Base-by-base conservation (phyloP, 1,140 invertebrate genomes). In the Dermatophagoides farinae region DNA sequence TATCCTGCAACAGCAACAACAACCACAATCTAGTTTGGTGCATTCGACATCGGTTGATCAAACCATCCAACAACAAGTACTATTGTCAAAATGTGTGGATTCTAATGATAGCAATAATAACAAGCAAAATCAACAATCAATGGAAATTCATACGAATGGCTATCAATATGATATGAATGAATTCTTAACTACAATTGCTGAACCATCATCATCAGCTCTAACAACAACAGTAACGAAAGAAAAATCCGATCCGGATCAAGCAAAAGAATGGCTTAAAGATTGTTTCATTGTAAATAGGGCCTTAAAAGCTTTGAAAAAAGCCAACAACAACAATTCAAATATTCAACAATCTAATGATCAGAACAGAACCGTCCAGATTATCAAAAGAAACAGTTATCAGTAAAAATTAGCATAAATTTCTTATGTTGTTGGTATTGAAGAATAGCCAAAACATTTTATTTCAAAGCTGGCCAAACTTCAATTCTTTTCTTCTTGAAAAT, bases 181-280 rank as follows among this genome's bases (percentile, higher is more conserved):
- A 40, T 23, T 60, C 20, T 23, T 60, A 1, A 44, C 58, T 12
- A 6, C 46, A n/a, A 37, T 20, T 31, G 31, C 8, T 31, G 31
- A 31, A 8, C 31, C 31, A 31, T 31, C 31, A 31, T 31, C 31
- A 31, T 31, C 31, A 31, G 8, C 31, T 31, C 2, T 18, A 1
- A 1, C 50, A 20, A 16, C 58, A 16, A 8, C 58, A 25, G 2
- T 23, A 40, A 1, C 18, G 25, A n/a, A 18, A 37, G 46, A 50
- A 41, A 47, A 47, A n/a, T 20, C 14, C 39, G 58, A 60, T 52
- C 46, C n/a, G 6, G 38, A 60, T 41, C 43, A 60, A 41, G 58
- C 58, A 20, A 60, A 60, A 40, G 10, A 50, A 40, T 60, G 58
- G 58, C 58, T 49, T 4, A 60, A 60, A 39, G 58, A 60, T 60